A percentile compares a stretch with the other conserved stretches of the same genome.
phyloP scores from a whole-genome alignment of 2,888 invertebrate species.

The Leptodirus hochenwartii region DNA sequence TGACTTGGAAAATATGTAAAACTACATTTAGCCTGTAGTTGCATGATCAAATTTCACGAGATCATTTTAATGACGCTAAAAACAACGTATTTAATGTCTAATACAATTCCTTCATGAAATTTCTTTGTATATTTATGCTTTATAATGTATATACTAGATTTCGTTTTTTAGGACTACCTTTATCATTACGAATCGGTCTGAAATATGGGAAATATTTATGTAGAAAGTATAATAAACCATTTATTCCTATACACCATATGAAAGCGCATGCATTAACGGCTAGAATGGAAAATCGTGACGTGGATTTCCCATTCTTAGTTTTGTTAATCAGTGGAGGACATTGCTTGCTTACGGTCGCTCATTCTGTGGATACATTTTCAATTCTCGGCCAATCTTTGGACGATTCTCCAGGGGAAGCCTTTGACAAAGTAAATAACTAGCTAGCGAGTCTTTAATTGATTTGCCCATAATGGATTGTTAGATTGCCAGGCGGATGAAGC shows the following conservation, averaged over 20 bases:
- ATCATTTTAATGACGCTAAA: no score
- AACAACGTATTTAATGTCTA: no score
- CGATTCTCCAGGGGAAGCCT: constrained; percentile 83
- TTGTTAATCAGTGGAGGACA: constrained; percentile 90
- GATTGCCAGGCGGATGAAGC: constrained; percentile 65
- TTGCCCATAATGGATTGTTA: constrained; percentile 18
- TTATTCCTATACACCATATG: constrained; percentile 98
- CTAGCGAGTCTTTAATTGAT: constrained; percentile 1
- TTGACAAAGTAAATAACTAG: constrained; percentile 60
- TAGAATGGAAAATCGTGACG: constrained; percentile 46
- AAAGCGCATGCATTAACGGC: constrained; percentile 90
- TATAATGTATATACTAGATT: constrained; percentile 4
- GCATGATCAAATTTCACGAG: no score
- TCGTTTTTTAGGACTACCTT: constrained; percentile 39
- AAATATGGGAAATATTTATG: constrained; percentile 66
- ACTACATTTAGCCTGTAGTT: no score
- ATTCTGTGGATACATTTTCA: constrained; percentile 53
- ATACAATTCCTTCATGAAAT: constrained; percentile 3
- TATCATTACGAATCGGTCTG: constrained; percentile 64
- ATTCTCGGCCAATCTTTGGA: constrained; percentile 65
- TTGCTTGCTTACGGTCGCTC: constrained; percentile 59
- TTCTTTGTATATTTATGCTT: neutral
- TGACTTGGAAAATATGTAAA: neutral
- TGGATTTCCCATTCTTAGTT: constrained; percentile 77
- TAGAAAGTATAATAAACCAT: constrained; percentile 45